Evolutionary conservation across 1,140 invertebrate species (phyloP).

Genomic region (Heliconius melpomene): DNA sequence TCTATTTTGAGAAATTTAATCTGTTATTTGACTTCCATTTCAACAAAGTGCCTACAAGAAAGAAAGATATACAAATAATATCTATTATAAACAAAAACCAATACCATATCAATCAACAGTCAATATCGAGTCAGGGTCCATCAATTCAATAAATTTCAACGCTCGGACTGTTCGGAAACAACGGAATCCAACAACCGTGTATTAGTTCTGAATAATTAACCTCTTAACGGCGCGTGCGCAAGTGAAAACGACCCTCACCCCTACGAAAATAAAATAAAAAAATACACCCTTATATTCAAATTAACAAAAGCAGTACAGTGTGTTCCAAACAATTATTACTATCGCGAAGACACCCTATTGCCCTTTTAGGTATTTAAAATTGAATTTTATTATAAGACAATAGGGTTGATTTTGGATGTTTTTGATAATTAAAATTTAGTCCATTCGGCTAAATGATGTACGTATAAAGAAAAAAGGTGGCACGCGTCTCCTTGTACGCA

Average conservation of each 20-base stretch:
- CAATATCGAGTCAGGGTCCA: slow-evolving; percentile 15
- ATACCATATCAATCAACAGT: slow-evolving; percentile 27
- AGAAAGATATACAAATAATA: neutral
- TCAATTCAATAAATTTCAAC: slow-evolving; percentile 50
- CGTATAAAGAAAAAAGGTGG: slow-evolving; percentile 74
- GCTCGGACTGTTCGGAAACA: slow-evolving; percentile 50
- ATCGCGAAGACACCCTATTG: slow-evolving; percentile 62
- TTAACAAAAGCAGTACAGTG: slow-evolving; percentile 77
- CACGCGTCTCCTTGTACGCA: slow-evolving; percentile 72
- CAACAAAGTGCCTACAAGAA: neutral
- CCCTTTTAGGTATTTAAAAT: slow-evolving; percentile 23
- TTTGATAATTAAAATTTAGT: slow-evolving; percentile 31
- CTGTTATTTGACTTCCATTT: no score
- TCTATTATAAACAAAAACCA: slow-evolving; percentile 20
- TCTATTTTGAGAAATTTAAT: no score
- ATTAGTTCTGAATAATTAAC: slow-evolving; percentile 77
- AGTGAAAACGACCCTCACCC: slow-evolving; percentile 55
- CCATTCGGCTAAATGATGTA: slow-evolving; percentile 53
- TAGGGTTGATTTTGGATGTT: slow-evolving; percentile 29
- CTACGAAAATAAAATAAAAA: slow-evolving; percentile 50
- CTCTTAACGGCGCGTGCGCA: slow-evolving; percentile 69
- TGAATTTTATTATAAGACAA: slow-evolving; percentile 15
- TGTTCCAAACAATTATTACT: slow-evolving; percentile 75
- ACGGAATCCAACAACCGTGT: slow-evolving; percentile 61
- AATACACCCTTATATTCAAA: slow-evolving; percentile 70